Evolutionary conservation across 2,888 invertebrate species (phyloP).

Genomic region (Epinotia brunnichana): DNA sequence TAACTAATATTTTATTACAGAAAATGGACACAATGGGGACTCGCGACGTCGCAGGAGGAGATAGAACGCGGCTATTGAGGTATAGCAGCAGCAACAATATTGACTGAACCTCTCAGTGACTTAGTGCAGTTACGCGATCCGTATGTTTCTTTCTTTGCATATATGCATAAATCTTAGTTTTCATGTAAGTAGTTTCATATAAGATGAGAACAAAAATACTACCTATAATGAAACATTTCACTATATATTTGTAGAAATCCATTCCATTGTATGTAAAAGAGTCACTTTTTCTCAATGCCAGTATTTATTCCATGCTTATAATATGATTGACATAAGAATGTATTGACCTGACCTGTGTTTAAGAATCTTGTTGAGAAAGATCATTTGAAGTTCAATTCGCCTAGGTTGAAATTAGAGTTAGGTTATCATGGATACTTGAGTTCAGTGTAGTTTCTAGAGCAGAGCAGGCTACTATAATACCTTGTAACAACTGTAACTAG

Average conservation of each 20-base stretch:
- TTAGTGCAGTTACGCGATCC: slow-evolving; percentile 23
- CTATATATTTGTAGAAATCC: slow-evolving; percentile 28
- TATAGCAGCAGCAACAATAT: slow-evolving; percentile 5
- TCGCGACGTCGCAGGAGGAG: slow-evolving; percentile 79
- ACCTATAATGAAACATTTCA: slow-evolving; percentile 33
- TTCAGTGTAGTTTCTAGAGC: background rate
- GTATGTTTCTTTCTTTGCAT: slow-evolving; percentile 13
- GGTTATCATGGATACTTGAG: background rate
- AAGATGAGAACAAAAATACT: slow-evolving; percentile 39
- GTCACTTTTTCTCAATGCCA: slow-evolving; percentile 16
- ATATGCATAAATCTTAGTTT: slow-evolving; percentile 26
- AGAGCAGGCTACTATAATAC: background rate
- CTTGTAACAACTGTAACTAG: background rate
- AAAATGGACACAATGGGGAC: slow-evolving; percentile 79
- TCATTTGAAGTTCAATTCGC: slow-evolving; percentile 6
- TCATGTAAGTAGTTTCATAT: slow-evolving; percentile 16
- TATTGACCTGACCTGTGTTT: slow-evolving; percentile 10
- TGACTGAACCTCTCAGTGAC: slow-evolving; percentile 31
- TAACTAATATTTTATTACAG: slow-evolving; percentile 67
- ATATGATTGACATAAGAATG: slow-evolving; percentile 15
- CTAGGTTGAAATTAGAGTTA: slow-evolving; percentile 16
- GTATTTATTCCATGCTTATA: slow-evolving; percentile 12
- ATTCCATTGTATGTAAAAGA: slow-evolving; percentile 36
- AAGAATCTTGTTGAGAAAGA: slow-evolving; percentile 9
- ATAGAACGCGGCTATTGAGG: slow-evolving; percentile 60